Conservation (phyloP, 2,797 vertebrate species). For the Austrolebias charrua region DNA sequence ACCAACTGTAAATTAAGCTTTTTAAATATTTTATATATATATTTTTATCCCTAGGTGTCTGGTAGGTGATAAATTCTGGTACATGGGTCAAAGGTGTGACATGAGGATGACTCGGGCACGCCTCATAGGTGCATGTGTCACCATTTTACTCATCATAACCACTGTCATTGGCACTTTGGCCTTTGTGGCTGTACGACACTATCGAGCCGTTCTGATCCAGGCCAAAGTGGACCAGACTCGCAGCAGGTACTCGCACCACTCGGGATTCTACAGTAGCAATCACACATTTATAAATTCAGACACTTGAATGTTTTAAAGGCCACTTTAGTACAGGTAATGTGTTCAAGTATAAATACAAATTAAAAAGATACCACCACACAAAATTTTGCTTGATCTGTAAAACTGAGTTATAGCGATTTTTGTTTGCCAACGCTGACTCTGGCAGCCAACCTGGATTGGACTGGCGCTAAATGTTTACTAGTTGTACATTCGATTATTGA, state of each 20-base stretch:
- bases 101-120: slow-evolving; percentile 81
- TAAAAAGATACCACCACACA: neutral
- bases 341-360: no score
- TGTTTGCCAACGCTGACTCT: no score
- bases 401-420: no score
- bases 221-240: slow-evolving; percentile 88
- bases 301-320: neutral
- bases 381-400: no score
- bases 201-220: slow-evolving; percentile 83
- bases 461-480: no score
- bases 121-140: slow-evolving; percentile 79
- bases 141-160: slow-evolving; percentile 74
- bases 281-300: neutral
- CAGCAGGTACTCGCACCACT: slow-evolving; percentile 82
- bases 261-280: slow-evolving; percentile 2
- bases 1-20: neutral
- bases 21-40: neutral
- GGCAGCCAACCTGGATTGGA: no score
- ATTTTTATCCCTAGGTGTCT: slow-evolving; percentile 75
- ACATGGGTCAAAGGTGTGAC: slow-evolving; percentile 86
- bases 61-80: slow-evolving; percentile 86
- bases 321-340: no score
- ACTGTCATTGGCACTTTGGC: slow-evolving; percentile 73
- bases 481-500: no score
- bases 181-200: slow-evolving; percentile 79